These are phyloP conservation scores for Sapayoa aenigma DNA, from an alignment of 2,113 vertebrate genomes.

Conservation along the genomic window DNA sequence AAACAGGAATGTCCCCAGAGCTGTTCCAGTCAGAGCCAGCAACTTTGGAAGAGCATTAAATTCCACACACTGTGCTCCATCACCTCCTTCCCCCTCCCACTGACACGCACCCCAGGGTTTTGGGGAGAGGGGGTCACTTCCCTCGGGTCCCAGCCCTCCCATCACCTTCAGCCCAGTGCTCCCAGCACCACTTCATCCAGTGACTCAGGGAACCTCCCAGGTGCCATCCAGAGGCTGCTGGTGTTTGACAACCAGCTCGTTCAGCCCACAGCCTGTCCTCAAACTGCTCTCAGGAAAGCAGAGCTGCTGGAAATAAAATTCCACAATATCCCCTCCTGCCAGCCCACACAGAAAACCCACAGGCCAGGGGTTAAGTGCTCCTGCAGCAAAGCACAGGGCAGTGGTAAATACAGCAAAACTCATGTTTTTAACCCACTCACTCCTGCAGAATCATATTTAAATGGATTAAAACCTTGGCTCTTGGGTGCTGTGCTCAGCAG, in stretches of 20 bases:
- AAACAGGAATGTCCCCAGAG: not conserved
- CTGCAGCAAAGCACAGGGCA: not conserved
- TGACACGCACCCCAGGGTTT: not conserved
- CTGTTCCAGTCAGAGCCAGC: not conserved
- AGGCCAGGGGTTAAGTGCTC: not conserved
- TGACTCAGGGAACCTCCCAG: not conserved
- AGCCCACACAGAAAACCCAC: accelerated
- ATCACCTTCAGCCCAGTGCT: not conserved
- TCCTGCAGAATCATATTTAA: not conserved
- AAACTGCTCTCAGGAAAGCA: not conserved
- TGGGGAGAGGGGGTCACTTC: too few species aligned
- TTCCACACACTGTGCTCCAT: not conserved
- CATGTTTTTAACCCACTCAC: not conserved
- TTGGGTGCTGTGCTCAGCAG: not conserved
- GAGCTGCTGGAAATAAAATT: not conserved
- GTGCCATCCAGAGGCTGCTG: not conserved
- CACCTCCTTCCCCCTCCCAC: too few species aligned
- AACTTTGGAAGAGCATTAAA: not conserved
- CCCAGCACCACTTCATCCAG: not conserved
- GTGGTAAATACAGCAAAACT: not conserved
- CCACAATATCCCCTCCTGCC: not conserved
- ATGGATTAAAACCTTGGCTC: not conserved
- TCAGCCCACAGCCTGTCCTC: not conserved
- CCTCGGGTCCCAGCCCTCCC: not conserved
- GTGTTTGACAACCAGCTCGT: accelerated